A percentile compares a stretch with the other conserved stretches of the same genome.
phyloP scores from a whole-genome alignment of 2,888 invertebrate species.

The Arctia plantaginis region DNA sequence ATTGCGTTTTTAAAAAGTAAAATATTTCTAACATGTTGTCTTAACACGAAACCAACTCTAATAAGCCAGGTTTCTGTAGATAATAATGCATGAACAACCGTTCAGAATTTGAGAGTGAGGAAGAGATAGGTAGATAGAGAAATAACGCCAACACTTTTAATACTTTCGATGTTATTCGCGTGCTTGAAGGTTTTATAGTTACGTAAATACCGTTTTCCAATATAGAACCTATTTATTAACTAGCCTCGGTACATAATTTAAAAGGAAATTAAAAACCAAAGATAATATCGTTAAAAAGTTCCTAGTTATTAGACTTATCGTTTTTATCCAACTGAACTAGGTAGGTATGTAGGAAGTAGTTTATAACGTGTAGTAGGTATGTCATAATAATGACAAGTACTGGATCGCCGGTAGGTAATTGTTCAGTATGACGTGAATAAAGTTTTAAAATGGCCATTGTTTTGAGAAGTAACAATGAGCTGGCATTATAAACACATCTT shows the following conservation, averaged over 20 bases:
- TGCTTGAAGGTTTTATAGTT: neutral
- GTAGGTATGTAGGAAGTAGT: constrained; percentile 36
- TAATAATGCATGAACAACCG: neutral
- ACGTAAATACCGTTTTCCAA: neutral
- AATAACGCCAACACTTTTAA: neutral
- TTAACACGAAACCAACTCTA: neutral
- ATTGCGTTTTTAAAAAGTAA: neutral
- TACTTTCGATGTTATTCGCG: neutral
- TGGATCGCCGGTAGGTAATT: constrained; percentile 23
- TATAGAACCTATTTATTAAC: neutral
- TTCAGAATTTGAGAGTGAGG: neutral
- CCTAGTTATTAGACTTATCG: constrained; percentile 45
- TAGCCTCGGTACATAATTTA: neutral
- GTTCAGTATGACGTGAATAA: constrained; percentile 1
- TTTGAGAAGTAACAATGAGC: neutral
- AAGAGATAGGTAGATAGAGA: neutral
- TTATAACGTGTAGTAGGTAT: constrained; percentile 19
- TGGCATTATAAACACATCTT: constrained; percentile 1
- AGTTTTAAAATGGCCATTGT: constrained; percentile 4
- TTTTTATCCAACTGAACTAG: constrained; percentile 30
- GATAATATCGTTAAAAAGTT: constrained; percentile 27
- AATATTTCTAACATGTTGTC: neutral
- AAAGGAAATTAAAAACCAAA: constrained; percentile 25
- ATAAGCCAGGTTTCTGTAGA: neutral
- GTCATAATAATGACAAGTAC: constrained; percentile 32